A percentile compares a stretch with the other conserved stretches of the same genome.
These are phyloP conservation scores for Drosophila sucinea DNA, from an alignment of 1,140 invertebrate species.

Conservation along the genomic window DNA sequence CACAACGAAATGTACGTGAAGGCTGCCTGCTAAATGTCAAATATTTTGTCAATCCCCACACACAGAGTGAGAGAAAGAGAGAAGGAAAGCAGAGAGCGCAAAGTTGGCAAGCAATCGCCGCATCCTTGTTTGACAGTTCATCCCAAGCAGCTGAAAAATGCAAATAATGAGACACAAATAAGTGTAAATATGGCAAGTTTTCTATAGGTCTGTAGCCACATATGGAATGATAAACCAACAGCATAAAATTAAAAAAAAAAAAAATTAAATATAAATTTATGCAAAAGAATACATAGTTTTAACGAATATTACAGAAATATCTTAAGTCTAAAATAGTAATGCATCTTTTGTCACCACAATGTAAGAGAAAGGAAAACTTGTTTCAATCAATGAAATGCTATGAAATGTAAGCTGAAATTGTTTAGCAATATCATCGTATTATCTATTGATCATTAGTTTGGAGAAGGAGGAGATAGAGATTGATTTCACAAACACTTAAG, in stretches of 20 bases:
- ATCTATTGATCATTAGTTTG: too few relatives aligned
- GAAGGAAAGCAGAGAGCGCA: constrained; percentile 7
- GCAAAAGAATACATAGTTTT: too few relatives aligned
- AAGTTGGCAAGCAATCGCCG: constrained; percentile 14
- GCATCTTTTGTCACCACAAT: too few relatives aligned
- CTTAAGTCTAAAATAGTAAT: too few relatives aligned
- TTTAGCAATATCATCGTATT: too few relatives aligned
- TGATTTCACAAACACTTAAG: too few relatives aligned
- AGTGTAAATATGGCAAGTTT: constrained; percentile 36
- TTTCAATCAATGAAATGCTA: too few relatives aligned
- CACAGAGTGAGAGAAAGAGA: background rate
- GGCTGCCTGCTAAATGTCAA: constrained; percentile 72
- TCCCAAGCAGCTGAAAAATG: constrained; percentile 53
- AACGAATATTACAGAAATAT: too few relatives aligned
- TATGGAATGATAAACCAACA: background rate
- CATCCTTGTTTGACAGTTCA: constrained; percentile 40
- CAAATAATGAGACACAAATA: constrained; percentile 44
- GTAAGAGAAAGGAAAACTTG: too few relatives aligned
- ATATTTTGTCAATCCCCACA: constrained; percentile 68
- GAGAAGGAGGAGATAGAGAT: too few relatives aligned
- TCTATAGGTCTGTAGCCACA: constrained; percentile 6
- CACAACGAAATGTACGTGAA: constrained; percentile 67
- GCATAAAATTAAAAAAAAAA: background rate
- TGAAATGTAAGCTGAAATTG: too few relatives aligned
- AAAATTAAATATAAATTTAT: background rate